Conservation (phyloP, 2,113 vertebrate genomes). For the Mungos mungo region DNA sequence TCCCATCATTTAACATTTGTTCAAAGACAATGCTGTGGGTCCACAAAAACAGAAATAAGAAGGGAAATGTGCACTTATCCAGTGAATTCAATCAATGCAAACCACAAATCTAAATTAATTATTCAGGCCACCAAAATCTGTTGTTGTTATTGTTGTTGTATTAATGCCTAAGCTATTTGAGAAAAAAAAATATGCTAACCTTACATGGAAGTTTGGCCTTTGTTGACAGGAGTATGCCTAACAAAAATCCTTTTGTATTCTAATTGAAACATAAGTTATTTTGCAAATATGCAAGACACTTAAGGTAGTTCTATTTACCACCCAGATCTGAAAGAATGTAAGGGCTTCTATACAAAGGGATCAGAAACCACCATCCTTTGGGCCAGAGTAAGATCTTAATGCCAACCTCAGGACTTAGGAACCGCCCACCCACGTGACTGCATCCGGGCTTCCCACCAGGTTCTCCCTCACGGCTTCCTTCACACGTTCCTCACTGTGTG, state of each 20-base stretch:
- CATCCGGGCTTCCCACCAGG: not conserved
- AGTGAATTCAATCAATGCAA: slow-evolving; percentile 42
- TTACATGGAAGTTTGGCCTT: not conserved
- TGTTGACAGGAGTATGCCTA: not conserved
- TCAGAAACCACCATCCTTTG: not conserved
- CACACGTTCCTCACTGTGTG: not conserved
- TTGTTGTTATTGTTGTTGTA: not conserved
- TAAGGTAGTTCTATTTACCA: not conserved
- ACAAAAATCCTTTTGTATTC: not conserved
- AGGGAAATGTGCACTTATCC: slow-evolving; percentile 14
- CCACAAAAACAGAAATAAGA: not conserved
- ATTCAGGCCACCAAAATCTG: slow-evolving; percentile 36
- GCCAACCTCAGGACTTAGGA: not conserved
- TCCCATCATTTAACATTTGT: slow-evolving; percentile 52
- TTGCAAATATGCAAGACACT: not conserved
- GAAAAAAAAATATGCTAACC: not conserved
- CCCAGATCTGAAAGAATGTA: not conserved
- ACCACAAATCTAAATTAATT: slow-evolving; percentile 59
- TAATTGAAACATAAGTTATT: not conserved
- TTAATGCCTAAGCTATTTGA: not conserved
- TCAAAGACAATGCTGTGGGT: slow-evolving; percentile 32
- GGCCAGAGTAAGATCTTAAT: not conserved
- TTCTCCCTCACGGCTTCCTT: not conserved
- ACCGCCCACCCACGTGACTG: rapidly evolving
- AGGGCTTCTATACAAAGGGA: not conserved